phyloP scores from a whole-genome alignment of 1,140 invertebrate species.

The Papilio polytes region DNA sequence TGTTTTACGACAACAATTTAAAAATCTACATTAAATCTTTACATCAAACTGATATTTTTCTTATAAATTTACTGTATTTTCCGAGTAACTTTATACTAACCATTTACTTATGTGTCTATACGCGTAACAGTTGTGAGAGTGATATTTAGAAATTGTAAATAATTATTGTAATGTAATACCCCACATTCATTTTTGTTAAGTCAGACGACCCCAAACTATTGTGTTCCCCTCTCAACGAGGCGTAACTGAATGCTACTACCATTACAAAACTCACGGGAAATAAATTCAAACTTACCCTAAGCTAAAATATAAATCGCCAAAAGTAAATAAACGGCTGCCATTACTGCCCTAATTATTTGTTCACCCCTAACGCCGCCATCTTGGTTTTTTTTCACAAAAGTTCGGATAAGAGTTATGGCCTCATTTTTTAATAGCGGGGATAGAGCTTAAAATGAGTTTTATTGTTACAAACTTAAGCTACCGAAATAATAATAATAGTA shows the following conservation, averaged over 20 bases:
- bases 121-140: constrained; percentile 43
- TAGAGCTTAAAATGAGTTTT: constrained; percentile 31
- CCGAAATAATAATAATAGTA: constrained; percentile 2
- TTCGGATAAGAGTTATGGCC: constrained; percentile 53
- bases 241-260: constrained; percentile 71
- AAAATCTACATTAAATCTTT: not conserved
- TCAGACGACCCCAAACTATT: constrained; percentile 49
- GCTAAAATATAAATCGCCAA: constrained; percentile 75
- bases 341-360: constrained; percentile 80
- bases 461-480: constrained; percentile 10
- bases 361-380: constrained; percentile 73
- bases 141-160: constrained; percentile 45
- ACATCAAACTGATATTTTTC: too few species aligned
- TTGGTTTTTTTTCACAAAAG: constrained; percentile 66
- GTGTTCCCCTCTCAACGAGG: constrained; percentile 72
- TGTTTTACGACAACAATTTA: not conserved
- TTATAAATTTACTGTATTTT: too few species aligned
- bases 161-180: constrained; percentile 47
- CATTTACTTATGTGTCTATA: not conserved
- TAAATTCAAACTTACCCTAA: constrained; percentile 67
- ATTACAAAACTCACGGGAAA: constrained; percentile 70
- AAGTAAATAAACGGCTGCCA: constrained; percentile 81
- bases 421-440: constrained; percentile 39
- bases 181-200: constrained; percentile 42
- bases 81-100: not conserved